Evolutionary conservation across 2,888 invertebrate genomes (phyloP), one percentile per base, ranked within the genome.

Genomic region (Plebejus argus): DNA sequence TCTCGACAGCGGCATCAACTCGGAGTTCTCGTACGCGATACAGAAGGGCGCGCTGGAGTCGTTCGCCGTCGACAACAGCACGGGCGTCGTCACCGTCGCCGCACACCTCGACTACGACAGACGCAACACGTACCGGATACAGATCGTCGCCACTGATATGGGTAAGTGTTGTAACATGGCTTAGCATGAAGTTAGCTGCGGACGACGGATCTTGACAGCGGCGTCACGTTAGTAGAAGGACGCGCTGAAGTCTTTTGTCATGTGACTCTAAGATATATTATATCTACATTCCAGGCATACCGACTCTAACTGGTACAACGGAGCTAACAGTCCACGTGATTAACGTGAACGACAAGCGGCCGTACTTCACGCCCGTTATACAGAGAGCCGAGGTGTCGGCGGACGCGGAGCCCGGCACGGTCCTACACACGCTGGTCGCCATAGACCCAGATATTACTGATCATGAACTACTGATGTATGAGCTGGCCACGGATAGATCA

Each of bases 341-440:
- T 49, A 98, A 99, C 87, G 97, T 96, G 76, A 99, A 99, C 88
- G 98, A 98, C 86, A 98, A 98, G 87, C 94, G 96, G 79, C 98
- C 99, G 0, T 96, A 95, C 87, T 98, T 98, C 87, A 95, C 95
- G 1, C 98, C 98, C 0, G 88, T 95, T 56, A 96, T 96, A 10
- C 98, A 98, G 86, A 94, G 97, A 80, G 96, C 97, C 0, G 97
- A 97, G 91, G 95, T 97, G 0, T 96, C 97, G 4, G 98, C 98
- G 83, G 97, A 98, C 87, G 97, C 97, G 0, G 91, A 95, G 0
- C 89, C 96, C 0, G 97, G 97, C 0, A 96, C 96, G 0, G 89
- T 96, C 1, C 95, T 98, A 5, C 96, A 97, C 80, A 95, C 95
- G 0, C 89, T 98, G 23, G 91, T 95, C 76, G 98, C 98, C 0